Percentiles rank a stretch among this genome's conserved stretches.
phyloP scores from a whole-genome alignment of 2,113 vertebrate species.

The Neopipo cinnamomea region DNA sequence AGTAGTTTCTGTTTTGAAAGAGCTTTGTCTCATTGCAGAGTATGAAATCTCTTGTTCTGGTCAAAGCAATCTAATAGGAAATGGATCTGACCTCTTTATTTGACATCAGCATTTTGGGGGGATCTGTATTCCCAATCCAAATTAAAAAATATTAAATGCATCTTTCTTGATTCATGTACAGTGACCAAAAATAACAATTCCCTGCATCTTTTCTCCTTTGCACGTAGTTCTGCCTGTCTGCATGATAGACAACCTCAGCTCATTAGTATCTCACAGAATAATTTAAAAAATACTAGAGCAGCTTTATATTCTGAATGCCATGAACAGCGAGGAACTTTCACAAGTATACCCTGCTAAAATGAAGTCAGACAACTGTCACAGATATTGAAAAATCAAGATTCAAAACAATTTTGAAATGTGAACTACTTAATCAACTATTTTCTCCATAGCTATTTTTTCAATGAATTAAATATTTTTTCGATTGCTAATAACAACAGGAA shows the following conservation, averaged over 20 bases:
- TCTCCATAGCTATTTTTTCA: background rate
- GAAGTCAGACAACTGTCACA: background rate
- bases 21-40: background rate
- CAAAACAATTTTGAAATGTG: background rate
- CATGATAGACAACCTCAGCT: background rate
- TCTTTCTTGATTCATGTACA: background rate
- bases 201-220: background rate
- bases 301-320: background rate
- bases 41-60: background rate
- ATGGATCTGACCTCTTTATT: background rate
- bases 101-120: background rate
- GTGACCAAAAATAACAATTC: background rate
- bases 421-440: background rate
- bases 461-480: background rate
- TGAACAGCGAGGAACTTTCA: background rate
- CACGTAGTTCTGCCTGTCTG: background rate
- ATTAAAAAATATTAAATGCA: background rate
- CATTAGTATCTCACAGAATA: background rate
- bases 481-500: background rate
- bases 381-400: background rate
- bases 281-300: background rate
- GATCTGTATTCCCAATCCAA: background rate
- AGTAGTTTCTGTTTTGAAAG: background rate
- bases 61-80: background rate
- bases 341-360: background rate